These are phyloP conservation scores for Cyaniris semiargus DNA, from an alignment of 2,888 invertebrate genomes.

Conservation along the genomic window DNA sequence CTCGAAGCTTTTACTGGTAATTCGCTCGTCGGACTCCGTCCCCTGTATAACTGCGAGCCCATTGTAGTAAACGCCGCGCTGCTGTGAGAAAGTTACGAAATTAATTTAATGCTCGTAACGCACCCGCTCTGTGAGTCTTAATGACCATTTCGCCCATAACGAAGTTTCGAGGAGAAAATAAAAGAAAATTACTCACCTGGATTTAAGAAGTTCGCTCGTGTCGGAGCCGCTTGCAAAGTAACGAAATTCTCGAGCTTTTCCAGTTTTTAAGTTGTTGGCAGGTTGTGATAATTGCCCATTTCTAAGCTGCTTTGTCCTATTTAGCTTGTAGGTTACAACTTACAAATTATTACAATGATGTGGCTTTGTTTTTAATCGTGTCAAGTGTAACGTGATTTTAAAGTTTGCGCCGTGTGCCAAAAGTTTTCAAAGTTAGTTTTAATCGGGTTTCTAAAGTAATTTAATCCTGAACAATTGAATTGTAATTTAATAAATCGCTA, in stretches of 20 bases:
- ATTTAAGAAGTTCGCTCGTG: conserved; percentile 41
- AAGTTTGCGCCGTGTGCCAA: background rate
- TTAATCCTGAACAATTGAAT: background rate
- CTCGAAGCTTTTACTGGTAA: conserved; percentile 43
- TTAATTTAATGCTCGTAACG: conserved; percentile 64
- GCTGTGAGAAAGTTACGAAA: conserved; percentile 59
- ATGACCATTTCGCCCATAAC: conserved; percentile 57
- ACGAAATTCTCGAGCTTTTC: background rate
- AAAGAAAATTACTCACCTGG: conserved; percentile 46
- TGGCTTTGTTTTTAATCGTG: conserved; percentile 4
- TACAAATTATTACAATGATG: too few relatives aligned
- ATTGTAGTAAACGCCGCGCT: conserved; percentile 54
- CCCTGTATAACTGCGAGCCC: conserved; percentile 52
- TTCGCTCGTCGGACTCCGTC: conserved; percentile 49
- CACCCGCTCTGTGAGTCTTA: conserved; percentile 52
- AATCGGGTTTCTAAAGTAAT: conserved; percentile 6
- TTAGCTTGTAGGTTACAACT: background rate
- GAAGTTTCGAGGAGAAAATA: conserved; percentile 47
- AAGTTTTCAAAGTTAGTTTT: conserved; percentile 22
- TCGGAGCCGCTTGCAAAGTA: conserved; percentile 5
- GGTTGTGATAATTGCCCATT: background rate
- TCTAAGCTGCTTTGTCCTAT: background rate
- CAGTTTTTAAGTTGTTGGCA: background rate
- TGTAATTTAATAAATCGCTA: background rate
- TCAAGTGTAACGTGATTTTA: conserved; percentile 7